Base-by-base conservation (phyloP, 2,113 vertebrate species). In the Pollachius pollachius region DNA sequence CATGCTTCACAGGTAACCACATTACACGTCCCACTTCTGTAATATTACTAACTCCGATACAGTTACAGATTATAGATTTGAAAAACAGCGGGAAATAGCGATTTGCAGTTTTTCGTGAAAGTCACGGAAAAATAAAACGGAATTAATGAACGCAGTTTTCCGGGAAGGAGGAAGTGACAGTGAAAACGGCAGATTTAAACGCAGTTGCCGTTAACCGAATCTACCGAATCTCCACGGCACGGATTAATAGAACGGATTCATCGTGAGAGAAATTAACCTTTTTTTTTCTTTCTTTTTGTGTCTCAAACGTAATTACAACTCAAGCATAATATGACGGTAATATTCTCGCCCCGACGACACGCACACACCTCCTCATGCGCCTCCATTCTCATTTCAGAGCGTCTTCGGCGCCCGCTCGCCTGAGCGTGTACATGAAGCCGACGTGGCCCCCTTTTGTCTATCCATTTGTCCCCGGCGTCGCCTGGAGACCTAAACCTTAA, bases 401-500 rank as follows among this genome's bases (percentile, higher is more conserved):
- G 56, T 59, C 34, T 15, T 78, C 69, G n/a, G n/a, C n/a, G 57
- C 76, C 82, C 63, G 87, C 72, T 85, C 84, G 85, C 72, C 59
- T 52, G 73, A 90, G 84, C 82, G 86, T 80, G 84, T 92, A 87
- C 90, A 87, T 81, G 63, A 84, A 82, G 87, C 87, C 84, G 94
- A 94, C 92, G 83, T 92, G 92, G 94, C 91, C 91, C 90, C 91
- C 37, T 41, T 90, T 93, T 94, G 93, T 94, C 94, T 87, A 91
- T 93, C 91, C 93, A 89, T 94, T 91, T 85, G 91, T 92, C 85
- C 85, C 37, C 84, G 81, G 88, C 83, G 74, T 84, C 87, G 89
- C 92, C 93, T 85, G 89, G 94, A 97, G 96, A 96, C 92, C 83
- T 91, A 94, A 94, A 94, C 94, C 94, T 96, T 95, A 95, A 96